Evolutionary conservation across 2,888 invertebrate genomes (phyloP).

Genomic region (Epiblema foenella): DNA sequence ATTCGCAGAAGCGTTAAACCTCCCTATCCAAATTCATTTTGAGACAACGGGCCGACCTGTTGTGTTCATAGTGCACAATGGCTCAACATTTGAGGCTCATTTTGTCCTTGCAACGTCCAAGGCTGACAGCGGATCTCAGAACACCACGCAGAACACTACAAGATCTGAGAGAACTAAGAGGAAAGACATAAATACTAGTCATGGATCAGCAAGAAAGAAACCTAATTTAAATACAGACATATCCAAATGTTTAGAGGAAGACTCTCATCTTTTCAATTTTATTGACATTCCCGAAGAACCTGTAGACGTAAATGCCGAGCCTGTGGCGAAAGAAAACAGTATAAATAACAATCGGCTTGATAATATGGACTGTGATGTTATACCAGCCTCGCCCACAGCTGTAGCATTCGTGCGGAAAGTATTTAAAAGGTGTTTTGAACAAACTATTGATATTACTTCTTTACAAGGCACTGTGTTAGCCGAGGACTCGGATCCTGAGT

Average conservation of each 20-base stretch:
- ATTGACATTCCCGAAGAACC: slow-evolving; percentile 72
- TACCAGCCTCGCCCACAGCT: slow-evolving; percentile 86
- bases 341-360: slow-evolving; percentile 51
- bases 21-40: slow-evolving; percentile 89
- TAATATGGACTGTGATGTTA: slow-evolving; percentile 73
- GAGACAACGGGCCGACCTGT: slow-evolving; percentile 92
- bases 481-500: slow-evolving; percentile 89
- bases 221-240: slow-evolving; percentile 70
- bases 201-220: slow-evolving; percentile 67
- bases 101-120: slow-evolving; percentile 92
- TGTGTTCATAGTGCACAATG: slow-evolving; percentile 89
- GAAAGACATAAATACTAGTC: slow-evolving; percentile 56
- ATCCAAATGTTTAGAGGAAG: slow-evolving; percentile 76
- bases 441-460: slow-evolving; percentile 87
- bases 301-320: slow-evolving; percentile 45
- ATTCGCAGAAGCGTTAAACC: slow-evolving; percentile 90
- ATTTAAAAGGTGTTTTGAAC: slow-evolving; percentile 90
- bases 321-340: slow-evolving; percentile 50
- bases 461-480: slow-evolving; percentile 86
- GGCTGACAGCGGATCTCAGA: slow-evolving; percentile 78
- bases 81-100: slow-evolving; percentile 90
- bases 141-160: slow-evolving; percentile 73
- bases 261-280: slow-evolving; percentile 79
- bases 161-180: slow-evolving; percentile 61
- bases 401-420: slow-evolving; percentile 86